Evolutionary conservation across 2,113 vertebrate genomes (phyloP).

Genomic region (Neomonachus schauinslandi): DNA sequence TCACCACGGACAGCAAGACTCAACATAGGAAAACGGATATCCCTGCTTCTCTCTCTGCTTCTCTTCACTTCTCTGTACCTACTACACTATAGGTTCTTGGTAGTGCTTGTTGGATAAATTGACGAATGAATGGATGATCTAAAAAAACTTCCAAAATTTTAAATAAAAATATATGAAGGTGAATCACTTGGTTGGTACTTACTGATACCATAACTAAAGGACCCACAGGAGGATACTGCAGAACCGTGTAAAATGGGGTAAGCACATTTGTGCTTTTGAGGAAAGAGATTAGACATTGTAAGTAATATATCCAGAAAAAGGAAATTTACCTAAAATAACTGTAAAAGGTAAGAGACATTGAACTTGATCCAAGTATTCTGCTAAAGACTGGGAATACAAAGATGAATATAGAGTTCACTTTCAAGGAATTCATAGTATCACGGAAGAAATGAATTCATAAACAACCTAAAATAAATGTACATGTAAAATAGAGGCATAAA

Average conservation of each 20-base stretch:
- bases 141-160: not conserved
- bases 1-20: not conserved
- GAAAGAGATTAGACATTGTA: not conserved
- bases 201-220: not conserved
- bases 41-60: not conserved
- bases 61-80: not conserved
- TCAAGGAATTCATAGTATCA: not conserved
- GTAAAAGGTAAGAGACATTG: not conserved
- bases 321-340: conserved; percentile 11
- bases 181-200: not conserved
- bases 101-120: not conserved
- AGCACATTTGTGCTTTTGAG: not conserved
- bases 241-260: not conserved
- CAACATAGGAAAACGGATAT: not conserved
- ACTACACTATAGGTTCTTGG: not conserved
- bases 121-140: not conserved
- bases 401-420: not conserved
- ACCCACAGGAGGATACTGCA: not conserved
- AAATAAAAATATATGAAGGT: not conserved
- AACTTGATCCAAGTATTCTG: not conserved
- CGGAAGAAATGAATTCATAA: not conserved
- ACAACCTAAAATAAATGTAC: not conserved
- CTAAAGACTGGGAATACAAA: not conserved
- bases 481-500: not conserved
- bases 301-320: not conserved